A percentile compares a stretch with the other conserved stretches of the same genome.
Conservation (phyloP, 2,113 vertebrate genomes). For the Actinemys pallida region DNA sequence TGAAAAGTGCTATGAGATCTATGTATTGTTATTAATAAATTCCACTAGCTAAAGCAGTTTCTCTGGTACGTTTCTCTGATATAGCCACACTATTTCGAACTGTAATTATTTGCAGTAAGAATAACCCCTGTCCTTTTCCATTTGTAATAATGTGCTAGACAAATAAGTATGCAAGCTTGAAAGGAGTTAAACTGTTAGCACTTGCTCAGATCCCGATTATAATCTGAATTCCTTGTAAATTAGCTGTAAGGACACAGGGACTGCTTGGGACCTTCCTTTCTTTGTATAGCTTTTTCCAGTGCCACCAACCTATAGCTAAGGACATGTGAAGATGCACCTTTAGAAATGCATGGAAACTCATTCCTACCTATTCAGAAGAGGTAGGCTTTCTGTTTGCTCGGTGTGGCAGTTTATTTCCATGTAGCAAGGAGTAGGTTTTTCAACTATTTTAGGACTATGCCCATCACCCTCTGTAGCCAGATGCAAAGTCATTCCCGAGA, state of each 20-base stretch:
- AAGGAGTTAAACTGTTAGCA: not conserved
- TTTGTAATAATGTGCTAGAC: not conserved
- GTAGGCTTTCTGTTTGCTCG: not conserved
- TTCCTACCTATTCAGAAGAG: not conserved
- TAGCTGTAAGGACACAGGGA: not conserved
- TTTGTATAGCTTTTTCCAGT: too few relatives aligned
- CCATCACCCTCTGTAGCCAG: constrained; percentile 11
- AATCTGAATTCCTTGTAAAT: not conserved
- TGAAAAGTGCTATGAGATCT: not conserved
- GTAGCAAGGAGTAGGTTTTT: not conserved
- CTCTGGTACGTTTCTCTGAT: not conserved
- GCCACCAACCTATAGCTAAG: not conserved
- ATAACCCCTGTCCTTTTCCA: not conserved
- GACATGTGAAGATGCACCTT: not conserved
- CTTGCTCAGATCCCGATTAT: not conserved
- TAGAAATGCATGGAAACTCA: not conserved
- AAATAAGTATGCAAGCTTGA: fast-evolving
- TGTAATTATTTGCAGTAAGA: not conserved
- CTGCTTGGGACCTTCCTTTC: constrained; percentile 53
- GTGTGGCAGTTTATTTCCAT: not conserved
- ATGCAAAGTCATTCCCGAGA: constrained; percentile 60
- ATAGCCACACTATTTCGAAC: not conserved
- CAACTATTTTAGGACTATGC: constrained; percentile 37
- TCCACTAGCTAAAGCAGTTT: not conserved
- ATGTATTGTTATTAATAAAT: fast-evolving